A percentile compares a stretch with the other conserved stretches of the same genome.
These are phyloP conservation scores for Todiramphus saurophagus DNA, from an alignment of 2,113 vertebrate genomes.

Conservation along the genomic window DNA sequence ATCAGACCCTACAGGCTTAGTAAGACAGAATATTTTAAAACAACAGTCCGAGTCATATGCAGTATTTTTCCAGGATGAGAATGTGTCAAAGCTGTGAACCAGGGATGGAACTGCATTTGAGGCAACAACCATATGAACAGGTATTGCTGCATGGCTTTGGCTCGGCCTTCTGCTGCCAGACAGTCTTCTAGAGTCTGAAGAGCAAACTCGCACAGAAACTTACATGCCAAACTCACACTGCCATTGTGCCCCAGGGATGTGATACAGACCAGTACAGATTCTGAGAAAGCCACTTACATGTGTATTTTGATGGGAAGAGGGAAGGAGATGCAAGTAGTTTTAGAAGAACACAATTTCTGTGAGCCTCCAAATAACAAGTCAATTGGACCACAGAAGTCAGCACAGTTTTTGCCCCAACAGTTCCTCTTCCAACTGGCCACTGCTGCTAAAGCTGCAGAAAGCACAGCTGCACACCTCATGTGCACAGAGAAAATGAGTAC, in stretches of 20 bases:
- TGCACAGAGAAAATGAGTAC: background rate
- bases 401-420: background rate
- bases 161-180: background rate
- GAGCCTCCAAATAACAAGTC: background rate
- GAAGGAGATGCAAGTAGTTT: background rate
- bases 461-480: fast-evolving
- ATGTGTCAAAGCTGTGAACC: fast-evolving
- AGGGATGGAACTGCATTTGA: background rate
- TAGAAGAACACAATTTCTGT: background rate
- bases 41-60: background rate
- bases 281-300: background rate
- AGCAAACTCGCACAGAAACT: background rate
- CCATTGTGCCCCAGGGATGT: background rate
- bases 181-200: background rate
- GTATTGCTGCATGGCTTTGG: fast-evolving
- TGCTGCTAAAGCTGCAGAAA: background rate
- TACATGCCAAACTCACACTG: background rate
- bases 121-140: fast-evolving
- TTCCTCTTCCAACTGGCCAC: background rate
- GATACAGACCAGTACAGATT: fast-evolving
- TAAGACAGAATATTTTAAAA: background rate
- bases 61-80: background rate
- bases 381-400: background rate
- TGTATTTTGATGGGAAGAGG: background rate
- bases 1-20: background rate